Evolutionary conservation across 2,113 vertebrate genomes (phyloP), one percentile per base, ranked within the genome.

Genomic region (Cynocephalus volans): DNA sequence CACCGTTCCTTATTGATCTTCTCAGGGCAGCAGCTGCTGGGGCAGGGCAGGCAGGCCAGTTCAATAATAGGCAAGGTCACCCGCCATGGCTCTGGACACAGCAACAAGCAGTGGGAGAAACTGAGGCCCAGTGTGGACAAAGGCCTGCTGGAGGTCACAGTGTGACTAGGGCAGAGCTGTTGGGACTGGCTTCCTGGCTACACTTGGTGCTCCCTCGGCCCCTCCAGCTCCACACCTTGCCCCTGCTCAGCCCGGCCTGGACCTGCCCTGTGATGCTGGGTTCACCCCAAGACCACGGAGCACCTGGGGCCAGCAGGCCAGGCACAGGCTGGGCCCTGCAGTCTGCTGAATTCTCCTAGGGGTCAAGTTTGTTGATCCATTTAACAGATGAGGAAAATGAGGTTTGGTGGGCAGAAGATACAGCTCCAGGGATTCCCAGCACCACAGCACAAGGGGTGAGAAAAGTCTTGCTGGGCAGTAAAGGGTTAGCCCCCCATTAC

Each of bases 61-160:
- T 96, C n/a, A 15, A 58, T 70, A 54, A 36, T 1, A 0, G 88
- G 80, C 91, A 95, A 92, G 76, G 84, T 86, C 33, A 79, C 56
- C 62, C 1, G 2, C 56, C 12, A 3, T 28, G 6, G 50, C 23
- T 80, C 72, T 24, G n/a, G 52, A 58, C 33, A 65, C 9, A 54
- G 52, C 17, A 67, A 21, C 2, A 5, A 24, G 21, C 50, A 45
- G 5, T 33, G 41, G 89, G 33, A 50, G 72, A 96, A 96, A 95
- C 91, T 60, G 95, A 97, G 93, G 48, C 60, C 64, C 36, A 2
- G 56, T 4, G 0, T 23, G 41, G 41, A 41, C 41, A 41, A 14
- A 64, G 28, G 28, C 1, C 33, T 52, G 31, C 65, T 21, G 48
- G 48, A 58, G 0, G 28, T 62, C 6, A 4, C 3, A 4, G 13